Percentiles rank a stretch among this genome's conserved stretches.
Conservation (phyloP, 2,797 vertebrate species). For the Hoplostethus mediterraneus region DNA sequence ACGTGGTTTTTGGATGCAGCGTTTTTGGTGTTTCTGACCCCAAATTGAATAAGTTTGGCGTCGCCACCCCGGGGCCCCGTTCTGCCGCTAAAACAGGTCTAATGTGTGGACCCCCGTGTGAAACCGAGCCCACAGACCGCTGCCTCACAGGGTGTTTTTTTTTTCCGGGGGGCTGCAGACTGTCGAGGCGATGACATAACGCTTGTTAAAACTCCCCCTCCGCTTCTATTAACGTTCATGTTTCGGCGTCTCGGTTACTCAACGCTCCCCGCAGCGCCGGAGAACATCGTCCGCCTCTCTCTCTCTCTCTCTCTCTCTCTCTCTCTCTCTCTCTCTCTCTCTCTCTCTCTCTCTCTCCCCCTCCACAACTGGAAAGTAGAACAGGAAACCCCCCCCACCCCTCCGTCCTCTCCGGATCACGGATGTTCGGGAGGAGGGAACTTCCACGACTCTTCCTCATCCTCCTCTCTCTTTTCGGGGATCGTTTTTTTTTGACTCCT, state of each 20-base stretch:
- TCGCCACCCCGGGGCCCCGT: not conserved
- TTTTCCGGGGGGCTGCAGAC: not conserved
- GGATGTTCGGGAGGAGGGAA: constrained; percentile 41
- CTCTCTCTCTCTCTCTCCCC: constrained; percentile 25
- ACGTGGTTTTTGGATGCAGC: constrained; percentile 12
- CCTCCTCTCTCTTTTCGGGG: constrained; percentile 47
- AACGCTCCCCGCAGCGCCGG: constrained; percentile 10
- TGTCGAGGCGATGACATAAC: not conserved
- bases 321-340: constrained; percentile 27
- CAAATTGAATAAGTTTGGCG: not conserved
- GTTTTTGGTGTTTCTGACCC: not conserved
- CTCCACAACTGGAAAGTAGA: constrained; percentile 54
- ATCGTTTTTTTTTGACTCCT: constrained; percentile 48
- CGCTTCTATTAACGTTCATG: constrained; percentile 5
- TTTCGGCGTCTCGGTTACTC: constrained; percentile 18
- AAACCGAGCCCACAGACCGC: not conserved
- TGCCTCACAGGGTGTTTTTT: not conserved
- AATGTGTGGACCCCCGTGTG: not conserved
- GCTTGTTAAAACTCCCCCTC: not conserved
- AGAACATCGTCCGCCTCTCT: constrained; percentile 23
- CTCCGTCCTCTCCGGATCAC: constrained; percentile 45
- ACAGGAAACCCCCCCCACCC: constrained; percentile 57
- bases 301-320: constrained; percentile 26
- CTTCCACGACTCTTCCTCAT: constrained; percentile 41
- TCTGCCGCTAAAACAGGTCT: too few relatives aligned